Evolutionary conservation across 2,888 invertebrate genomes (phyloP).

Genomic region (Parnassius smintheus): DNA sequence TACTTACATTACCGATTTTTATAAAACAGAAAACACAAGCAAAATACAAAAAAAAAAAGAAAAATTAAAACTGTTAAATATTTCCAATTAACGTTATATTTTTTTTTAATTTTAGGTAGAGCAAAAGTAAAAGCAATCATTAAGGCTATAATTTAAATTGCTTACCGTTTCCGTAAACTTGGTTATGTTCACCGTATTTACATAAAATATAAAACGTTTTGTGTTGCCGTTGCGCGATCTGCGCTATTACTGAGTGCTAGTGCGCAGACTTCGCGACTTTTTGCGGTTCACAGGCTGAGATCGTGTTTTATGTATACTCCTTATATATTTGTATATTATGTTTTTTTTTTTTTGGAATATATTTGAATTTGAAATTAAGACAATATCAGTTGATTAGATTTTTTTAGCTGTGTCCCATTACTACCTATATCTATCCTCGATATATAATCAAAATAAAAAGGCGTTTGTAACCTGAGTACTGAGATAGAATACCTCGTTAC

Average conservation of each 20-base stretch:
- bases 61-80: too few relatives aligned
- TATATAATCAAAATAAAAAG: too few relatives aligned
- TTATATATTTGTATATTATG: neutral
- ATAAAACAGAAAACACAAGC: too few relatives aligned
- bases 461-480: too few relatives aligned
- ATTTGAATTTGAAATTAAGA: neutral
- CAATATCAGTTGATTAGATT: too few relatives aligned
- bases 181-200: neutral
- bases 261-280: slow-evolving; percentile 29
- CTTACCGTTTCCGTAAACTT: slow-evolving; percentile 10
- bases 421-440: too few relatives aligned
- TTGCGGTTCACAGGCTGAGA: slow-evolving; percentile 20
- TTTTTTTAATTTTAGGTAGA: too few relatives aligned
- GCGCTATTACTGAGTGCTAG: slow-evolving; percentile 31
- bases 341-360: neutral
- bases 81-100: too few relatives aligned
- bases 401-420: too few relatives aligned
- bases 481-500: too few relatives aligned
- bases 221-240: slow-evolving; percentile 29
- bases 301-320: slow-evolving; percentile 12
- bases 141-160: neutral
- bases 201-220: slow-evolving; percentile 3
- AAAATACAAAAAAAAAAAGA: too few relatives aligned
- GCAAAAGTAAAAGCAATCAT: neutral
- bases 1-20: too few relatives aligned